These are phyloP conservation scores for Idaea biselata DNA, from an alignment of 2,888 invertebrate genomes.

Conservation along the genomic window DNA sequence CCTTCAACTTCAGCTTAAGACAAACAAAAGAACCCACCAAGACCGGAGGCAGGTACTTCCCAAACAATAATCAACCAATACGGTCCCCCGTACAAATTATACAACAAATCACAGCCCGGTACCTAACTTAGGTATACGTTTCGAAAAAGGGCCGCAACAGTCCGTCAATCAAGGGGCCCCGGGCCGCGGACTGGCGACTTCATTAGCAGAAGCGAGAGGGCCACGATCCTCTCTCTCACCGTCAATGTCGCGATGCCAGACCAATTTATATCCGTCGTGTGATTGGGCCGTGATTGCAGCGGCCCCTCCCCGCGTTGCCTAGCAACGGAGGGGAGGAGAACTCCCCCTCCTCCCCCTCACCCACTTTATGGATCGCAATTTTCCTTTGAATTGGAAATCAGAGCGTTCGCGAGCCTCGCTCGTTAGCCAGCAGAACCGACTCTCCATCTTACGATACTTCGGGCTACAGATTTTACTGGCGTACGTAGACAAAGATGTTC, in stretches of 20 bases:
- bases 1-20: background rate
- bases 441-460: constrained; percentile 71
- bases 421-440: constrained; percentile 56
- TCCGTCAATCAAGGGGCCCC: constrained; percentile 75
- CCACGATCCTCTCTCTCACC: constrained; percentile 53
- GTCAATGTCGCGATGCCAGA: constrained; percentile 72
- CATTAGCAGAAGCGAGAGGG: constrained; percentile 68
- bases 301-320: constrained; percentile 84
- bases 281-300: constrained; percentile 81
- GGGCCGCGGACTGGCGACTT: constrained; percentile 68
- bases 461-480: constrained; percentile 71
- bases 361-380: constrained; percentile 80
- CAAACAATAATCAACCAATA: constrained; percentile 42
- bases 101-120: constrained; percentile 66
- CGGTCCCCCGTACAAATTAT: constrained; percentile 46
- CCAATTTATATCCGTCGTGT: constrained; percentile 82
- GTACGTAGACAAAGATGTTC: constrained; percentile 64
- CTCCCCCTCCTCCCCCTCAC: constrained; percentile 48
- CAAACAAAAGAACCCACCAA: background rate
- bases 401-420: constrained; percentile 70
- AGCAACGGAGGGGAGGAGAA: constrained; percentile 79
- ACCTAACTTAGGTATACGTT: constrained; percentile 61
- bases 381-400: constrained; percentile 82
- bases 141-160: constrained; percentile 67
- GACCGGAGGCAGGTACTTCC: constrained; percentile 11